These are phyloP conservation scores for Pherbina coryleti DNA, from an alignment of 2,888 invertebrate species.

Conservation along the genomic window DNA sequence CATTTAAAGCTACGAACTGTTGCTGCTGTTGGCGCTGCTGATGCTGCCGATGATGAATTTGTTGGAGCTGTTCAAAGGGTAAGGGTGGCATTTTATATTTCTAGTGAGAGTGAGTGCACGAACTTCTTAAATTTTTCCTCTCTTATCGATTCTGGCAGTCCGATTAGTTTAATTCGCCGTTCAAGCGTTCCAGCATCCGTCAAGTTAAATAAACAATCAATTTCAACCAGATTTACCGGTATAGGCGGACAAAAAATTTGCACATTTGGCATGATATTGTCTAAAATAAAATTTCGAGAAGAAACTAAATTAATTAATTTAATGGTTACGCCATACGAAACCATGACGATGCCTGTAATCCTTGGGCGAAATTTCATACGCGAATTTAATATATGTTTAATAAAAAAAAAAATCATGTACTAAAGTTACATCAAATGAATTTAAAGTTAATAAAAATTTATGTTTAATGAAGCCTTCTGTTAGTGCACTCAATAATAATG, in stretches of 20 bases:
- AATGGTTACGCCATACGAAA: conserved; percentile 24
- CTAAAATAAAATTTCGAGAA: background rate
- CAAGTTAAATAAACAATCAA: background rate
- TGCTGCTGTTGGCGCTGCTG: background rate
- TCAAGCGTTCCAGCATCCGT: conserved; percentile 29
- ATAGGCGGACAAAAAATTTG: background rate
- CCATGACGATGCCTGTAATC: conserved; percentile 31
- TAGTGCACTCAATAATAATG: no score
- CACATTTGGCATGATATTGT: conserved; percentile 1
- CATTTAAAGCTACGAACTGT: background rate
- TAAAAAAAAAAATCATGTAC: no score
- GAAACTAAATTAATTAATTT: background rate
- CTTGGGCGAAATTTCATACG: no score
- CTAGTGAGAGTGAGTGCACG: background rate
- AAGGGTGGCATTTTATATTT: conserved; percentile 22
- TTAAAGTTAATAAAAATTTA: no score
- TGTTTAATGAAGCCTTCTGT: no score
- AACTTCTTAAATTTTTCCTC: conserved; percentile 7
- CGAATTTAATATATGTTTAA: conserved; percentile 18
- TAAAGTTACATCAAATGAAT: no score
- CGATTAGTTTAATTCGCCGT: conserved; percentile 37
- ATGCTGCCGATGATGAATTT: background rate
- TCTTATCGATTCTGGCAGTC: conserved; percentile 30
- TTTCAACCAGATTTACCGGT: background rate
- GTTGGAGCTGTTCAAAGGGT: background rate